Conservation (phyloP, 2,797 vertebrate species). For the Pelochelys cantorii region DNA sequence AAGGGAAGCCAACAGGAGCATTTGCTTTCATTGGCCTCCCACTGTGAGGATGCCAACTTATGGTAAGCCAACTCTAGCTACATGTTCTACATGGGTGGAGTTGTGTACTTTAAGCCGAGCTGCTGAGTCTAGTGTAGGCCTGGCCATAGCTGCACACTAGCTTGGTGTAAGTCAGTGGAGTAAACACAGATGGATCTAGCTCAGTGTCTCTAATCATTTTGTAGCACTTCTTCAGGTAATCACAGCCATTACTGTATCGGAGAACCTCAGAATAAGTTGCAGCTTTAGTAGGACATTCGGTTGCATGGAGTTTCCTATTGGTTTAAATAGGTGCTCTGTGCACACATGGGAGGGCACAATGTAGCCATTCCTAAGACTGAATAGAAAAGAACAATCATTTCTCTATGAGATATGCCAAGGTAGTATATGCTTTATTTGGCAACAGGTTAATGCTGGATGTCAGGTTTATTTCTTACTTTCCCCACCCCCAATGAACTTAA, state of each 20-base stretch:
- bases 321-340: rapidly evolving
- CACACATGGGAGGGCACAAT: neutral
- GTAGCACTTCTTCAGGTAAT: conserved; percentile 43
- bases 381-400: neutral
- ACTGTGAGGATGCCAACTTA: too few relatives aligned
- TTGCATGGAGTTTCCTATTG: neutral
- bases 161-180: conserved; percentile 43
- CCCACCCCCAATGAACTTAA: neutral
- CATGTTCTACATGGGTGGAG: too few relatives aligned
- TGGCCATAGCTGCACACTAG: conserved; percentile 3
- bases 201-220: conserved; percentile 41
- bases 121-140: too few relatives aligned
- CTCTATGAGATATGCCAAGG: neutral
- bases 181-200: conserved; percentile 16
- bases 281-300: conserved; percentile 15
- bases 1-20: too few relatives aligned
- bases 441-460: neutral
- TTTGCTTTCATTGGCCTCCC: too few relatives aligned
- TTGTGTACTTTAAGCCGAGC: neutral
- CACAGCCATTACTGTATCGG: conserved; percentile 20
- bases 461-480: neutral
- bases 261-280: neutral
- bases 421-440: neutral
- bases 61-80: too few relatives aligned
- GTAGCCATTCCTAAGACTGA: neutral